phyloP scores from a whole-genome alignment of 2,113 vertebrate species.

The Arenaria interpres region DNA sequence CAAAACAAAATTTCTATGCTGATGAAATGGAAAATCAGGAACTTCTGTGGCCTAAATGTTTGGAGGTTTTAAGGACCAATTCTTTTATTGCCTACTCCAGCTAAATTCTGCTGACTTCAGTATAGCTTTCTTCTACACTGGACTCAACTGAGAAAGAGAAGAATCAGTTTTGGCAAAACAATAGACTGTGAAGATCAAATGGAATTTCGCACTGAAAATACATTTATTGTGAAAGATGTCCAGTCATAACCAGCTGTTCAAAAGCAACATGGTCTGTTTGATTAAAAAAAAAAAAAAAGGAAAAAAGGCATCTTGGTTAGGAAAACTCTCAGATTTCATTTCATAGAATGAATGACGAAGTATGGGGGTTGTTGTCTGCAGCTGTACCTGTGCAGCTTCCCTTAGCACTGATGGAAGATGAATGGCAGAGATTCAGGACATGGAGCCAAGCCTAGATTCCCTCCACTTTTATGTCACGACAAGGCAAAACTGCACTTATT shows the following conservation, averaged over 20 bases:
- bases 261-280: neutral
- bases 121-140: neutral
- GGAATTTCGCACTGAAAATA: neutral
- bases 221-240: neutral
- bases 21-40: neutral
- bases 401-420: neutral
- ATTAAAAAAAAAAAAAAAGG: neutral
- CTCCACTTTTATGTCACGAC: neutral
- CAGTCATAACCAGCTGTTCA: neutral
- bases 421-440: neutral
- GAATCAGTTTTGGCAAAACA: neutral
- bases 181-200: neutral
- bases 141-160: neutral
- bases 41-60: neutral
- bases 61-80: neutral
- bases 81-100: neutral
- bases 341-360: rapidly evolving
- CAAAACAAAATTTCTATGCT: neutral
- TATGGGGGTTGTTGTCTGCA: neutral
- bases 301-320: neutral
- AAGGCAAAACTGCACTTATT: neutral
- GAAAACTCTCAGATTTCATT: neutral
- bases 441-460: neutral
- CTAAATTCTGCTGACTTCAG: neutral
- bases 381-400: neutral